Percentiles rank a stretch among this genome's conserved stretches.
phyloP scores from a whole-genome alignment of 1,140 invertebrate species.

The Drosophila prosaltans region DNA sequence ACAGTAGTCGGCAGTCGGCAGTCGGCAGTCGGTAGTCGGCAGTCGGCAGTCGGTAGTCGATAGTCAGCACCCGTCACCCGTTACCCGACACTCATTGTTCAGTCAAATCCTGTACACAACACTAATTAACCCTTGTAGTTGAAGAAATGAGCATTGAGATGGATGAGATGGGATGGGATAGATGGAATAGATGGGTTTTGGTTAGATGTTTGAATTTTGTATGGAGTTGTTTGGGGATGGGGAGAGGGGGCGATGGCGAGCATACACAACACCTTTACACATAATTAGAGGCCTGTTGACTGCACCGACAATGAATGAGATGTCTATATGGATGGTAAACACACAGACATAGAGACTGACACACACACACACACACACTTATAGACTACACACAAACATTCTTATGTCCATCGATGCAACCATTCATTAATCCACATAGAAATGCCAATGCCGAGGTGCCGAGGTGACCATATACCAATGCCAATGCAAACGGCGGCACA shows the following conservation, averaged over 20 bases:
- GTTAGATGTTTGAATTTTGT: too few species aligned
- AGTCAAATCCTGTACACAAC: constrained; percentile 42
- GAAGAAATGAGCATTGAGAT: constrained; percentile 16
- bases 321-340: constrained; percentile 65
- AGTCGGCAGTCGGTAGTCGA: not conserved
- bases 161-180: constrained; percentile 11
- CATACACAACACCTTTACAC: constrained; percentile 71
- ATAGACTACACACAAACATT: constrained; percentile 1
- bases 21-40: not conserved
- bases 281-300: constrained; percentile 78
- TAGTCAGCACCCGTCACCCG: not conserved
- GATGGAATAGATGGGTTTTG: not conserved
- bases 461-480: constrained; percentile 50
- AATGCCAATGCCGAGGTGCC: constrained; percentile 51
- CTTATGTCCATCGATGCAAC: constrained; percentile 46
- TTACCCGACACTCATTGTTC: constrained; percentile 20
- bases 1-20: not conserved
- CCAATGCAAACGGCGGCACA: constrained; percentile 62
- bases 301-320: constrained; percentile 59
- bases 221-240: not conserved
- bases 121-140: constrained; percentile 67
- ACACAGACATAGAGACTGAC: constrained; percentile 3
- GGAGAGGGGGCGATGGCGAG: not conserved
- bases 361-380: not conserved
- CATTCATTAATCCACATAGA: constrained; percentile 78